Conservation (phyloP, 2,797 vertebrate species). For the Malurus leucopterus region DNA sequence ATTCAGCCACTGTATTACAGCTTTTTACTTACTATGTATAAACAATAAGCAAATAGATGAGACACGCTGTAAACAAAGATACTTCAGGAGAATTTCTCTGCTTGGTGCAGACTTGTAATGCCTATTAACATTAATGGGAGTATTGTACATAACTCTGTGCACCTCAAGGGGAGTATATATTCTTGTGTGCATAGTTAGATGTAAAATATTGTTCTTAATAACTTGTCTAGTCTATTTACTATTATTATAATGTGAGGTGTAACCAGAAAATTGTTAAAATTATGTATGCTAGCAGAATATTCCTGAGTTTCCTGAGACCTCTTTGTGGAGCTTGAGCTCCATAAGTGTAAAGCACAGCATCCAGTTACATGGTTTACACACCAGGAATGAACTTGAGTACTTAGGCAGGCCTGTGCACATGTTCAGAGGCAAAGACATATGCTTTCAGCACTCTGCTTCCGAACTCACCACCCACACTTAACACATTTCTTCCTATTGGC, state of each 20-base stretch:
- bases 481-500: not conserved
- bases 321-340: not conserved
- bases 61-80: slow-evolving; percentile 27
- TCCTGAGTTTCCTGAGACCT: not conserved
- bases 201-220: slow-evolving; percentile 59
- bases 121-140: slow-evolving; percentile 56
- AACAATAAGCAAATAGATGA: not conserved
- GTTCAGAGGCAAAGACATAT: not conserved
- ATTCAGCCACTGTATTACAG: not conserved
- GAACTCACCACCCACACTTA: not conserved
- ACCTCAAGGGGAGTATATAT: slow-evolving; percentile 30
- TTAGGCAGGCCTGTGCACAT: not conserved
- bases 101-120: slow-evolving; percentile 28
- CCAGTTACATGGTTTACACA: not conserved
- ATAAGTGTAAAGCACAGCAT: not conserved
- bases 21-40: not conserved
- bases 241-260: slow-evolving; percentile 11
- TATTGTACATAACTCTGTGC: slow-evolving; percentile 8
- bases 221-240: slow-evolving; percentile 28
- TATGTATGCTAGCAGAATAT: slow-evolving; percentile 6
- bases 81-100: slow-evolving; percentile 44
- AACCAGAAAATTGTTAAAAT: slow-evolving; percentile 40
- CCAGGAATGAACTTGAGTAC: not conserved
- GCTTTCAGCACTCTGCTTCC: not conserved
- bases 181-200: slow-evolving; percentile 40